Base-by-base conservation (phyloP, 2,888 invertebrate species). In the Orchesellides sinensis region DNA sequence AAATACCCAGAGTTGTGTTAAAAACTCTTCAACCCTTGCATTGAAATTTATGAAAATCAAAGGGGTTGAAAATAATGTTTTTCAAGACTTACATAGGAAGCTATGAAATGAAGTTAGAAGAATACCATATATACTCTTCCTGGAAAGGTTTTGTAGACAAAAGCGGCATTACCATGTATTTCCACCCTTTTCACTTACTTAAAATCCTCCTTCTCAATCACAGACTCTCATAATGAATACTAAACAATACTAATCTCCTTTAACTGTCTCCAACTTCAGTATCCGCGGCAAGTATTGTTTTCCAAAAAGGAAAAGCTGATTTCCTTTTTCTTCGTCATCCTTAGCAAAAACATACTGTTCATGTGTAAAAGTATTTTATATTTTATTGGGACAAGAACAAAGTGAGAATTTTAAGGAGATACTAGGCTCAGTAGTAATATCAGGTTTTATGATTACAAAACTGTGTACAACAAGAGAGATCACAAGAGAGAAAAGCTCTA, bases 321-420 rank as follows among this genome's bases (percentile, higher is more conserved):
- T 49, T 21, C n/a, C 17, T 3, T 49, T 19, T 14, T 49, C 49
- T 49, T 17, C 19, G 19, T 2, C 1, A 17, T 21, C 49, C 17
- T 17, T 17, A 6, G 49, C 49, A 49, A 19, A 17, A 17, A 49
- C 54, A 23, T 54, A 54, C n/a, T 25, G 8, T n/a, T 47, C 10
- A 47, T 47, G 47, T 47, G n/a, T 12, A 10, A 23, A 12, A 21
- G 52, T 21, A 52, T 52, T n/a, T n/a, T n/a, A n/a, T n/a, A 40
- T 40, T 40, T 40, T 59, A 29, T n/a, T n/a, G 17, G 59, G 59
- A 19, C 8, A 32, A 29, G 23, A 59, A 59, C 59, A 77, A 77
- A 77, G 68, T 59, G 68, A 68, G 47, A 56, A 77, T 77, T 77
- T 66, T 63, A 63, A 70, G 59, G n/a, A 74, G 23, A 59, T 27